These are phyloP conservation scores for Ochropacha duplaris DNA, from an alignment of 2,888 invertebrate species.

Conservation along the genomic window DNA sequence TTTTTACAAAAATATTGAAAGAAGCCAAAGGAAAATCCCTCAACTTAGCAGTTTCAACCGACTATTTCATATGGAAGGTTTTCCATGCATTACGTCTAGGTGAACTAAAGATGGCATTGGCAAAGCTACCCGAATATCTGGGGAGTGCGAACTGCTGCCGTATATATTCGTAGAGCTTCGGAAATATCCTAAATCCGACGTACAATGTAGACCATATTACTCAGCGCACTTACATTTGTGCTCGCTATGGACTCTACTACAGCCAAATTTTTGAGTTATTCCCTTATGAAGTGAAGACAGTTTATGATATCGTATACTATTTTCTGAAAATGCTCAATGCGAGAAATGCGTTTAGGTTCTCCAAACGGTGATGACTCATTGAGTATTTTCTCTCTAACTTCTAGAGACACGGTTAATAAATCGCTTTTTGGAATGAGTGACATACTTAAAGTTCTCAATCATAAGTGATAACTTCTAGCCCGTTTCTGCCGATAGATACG, in stretches of 20 bases:
- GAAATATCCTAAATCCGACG: conserved; percentile 64
- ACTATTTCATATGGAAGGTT: conserved; percentile 30
- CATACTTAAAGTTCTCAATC: background rate
- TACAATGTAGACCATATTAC: conserved; percentile 67
- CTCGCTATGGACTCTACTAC: conserved; percentile 51
- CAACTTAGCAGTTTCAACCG: conserved; percentile 25
- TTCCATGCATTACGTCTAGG: conserved; percentile 40
- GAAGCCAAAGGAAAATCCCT: conserved; percentile 16
- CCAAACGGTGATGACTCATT: conserved; percentile 37
- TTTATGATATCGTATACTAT: conserved; percentile 67
- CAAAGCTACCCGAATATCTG: conserved; percentile 45
- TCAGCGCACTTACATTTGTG: conserved; percentile 60
- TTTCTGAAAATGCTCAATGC: conserved; percentile 60
- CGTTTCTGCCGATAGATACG: background rate
- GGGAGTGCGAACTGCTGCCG: conserved; percentile 46
- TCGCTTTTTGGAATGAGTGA: background rate
- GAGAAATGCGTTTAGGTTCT: conserved; percentile 45
- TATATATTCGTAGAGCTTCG: conserved; percentile 57
- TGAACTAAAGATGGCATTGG: conserved; percentile 42
- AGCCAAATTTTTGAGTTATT: conserved; percentile 79
- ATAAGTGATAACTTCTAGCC: background rate
- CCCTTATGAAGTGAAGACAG: conserved; percentile 65
- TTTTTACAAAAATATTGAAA: conserved; percentile 6
- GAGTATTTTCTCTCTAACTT: conserved; percentile 17
- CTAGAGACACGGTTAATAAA: too few relatives aligned